Evolutionary conservation across 2,797 vertebrate genomes (phyloP), one percentile per base, ranked within the genome.

Genomic region (Danio tinwini): DNA sequence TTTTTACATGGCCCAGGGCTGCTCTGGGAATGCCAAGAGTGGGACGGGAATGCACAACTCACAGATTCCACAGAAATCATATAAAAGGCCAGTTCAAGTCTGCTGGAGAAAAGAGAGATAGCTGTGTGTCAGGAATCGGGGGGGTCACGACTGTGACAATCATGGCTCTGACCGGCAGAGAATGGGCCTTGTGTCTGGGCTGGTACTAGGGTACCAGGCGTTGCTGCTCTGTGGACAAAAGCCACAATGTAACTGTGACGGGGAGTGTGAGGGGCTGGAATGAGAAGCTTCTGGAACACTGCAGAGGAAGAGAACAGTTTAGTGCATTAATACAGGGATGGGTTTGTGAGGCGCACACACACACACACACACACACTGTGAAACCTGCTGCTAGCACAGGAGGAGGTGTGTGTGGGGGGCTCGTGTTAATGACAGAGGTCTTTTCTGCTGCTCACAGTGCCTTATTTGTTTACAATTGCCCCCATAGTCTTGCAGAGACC

Each of bases 371-470:
- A 29, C 47, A 74, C 50, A 63, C 67, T 73, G 40, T 44, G 50
- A 80, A 78, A 64, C 61, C 62, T 64, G 70, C 84, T 86, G 44
- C 82, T 85, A 63, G 62, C 10, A 44, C 65, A 58, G 67, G 65
- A 61, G 40, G 50, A 53, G 77, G 69, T 71, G 65, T 71, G 65
- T 53, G 67, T 14, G 56, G 52, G 67, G 81, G 68, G 68, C 64
- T 79, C 13, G 21, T 78, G 85, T 76, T 71, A 78, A 82, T 93
- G 92, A 93, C 91, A 93, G 92, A 91, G 90, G 89, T 87, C 91
- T 92, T 92, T 93, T 93, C 87, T 93, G 89, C 82, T 63, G 83
- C 78, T 86, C 87, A 94, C 92, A 94, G 92, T 92, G 90, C 86
- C 81, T 86, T 83, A 88, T 89, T 93, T 94, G 94, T 94, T 88